Evolutionary conservation across 35 echinoderm and acorn worm genomes (phyloP).

Genomic region (Heliocidaris erythrogramma): DNA sequence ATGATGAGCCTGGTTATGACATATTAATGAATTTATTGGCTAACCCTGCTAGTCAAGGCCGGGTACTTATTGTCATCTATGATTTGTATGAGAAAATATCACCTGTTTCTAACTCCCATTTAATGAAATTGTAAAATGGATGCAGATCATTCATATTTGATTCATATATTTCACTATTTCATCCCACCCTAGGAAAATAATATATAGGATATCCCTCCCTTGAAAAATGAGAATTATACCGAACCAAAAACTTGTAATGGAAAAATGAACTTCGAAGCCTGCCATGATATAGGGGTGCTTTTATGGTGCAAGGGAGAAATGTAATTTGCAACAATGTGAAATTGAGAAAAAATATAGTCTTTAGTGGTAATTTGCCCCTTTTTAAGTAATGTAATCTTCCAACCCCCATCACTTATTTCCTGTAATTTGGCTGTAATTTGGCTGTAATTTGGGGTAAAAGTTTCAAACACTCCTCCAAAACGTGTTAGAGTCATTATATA

Average conservation of each 20-base stretch:
- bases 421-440: too few relatives aligned
- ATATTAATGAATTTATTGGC: slow-evolving; percentile 6
- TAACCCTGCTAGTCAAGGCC: not conserved
- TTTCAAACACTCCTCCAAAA: too few relatives aligned
- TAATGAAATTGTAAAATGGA: not conserved
- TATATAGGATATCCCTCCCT: not conserved
- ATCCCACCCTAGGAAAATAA: not conserved
- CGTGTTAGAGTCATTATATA: too few relatives aligned
- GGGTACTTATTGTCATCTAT: not conserved
- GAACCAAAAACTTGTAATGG: not conserved
- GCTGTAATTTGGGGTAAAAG: too few relatives aligned
- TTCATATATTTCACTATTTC: not conserved
- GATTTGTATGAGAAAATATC: not conserved
- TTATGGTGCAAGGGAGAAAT: too few relatives aligned
- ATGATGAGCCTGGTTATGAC: not conserved
- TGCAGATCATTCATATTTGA: not conserved
- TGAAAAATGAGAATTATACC: not conserved
- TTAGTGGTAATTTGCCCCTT: too few relatives aligned
- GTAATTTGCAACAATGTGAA: too few relatives aligned
- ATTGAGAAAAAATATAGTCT: too few relatives aligned
- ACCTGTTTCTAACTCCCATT: not conserved
- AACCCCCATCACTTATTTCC: too few relatives aligned
- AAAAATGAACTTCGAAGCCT: not conserved
- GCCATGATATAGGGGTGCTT: not conserved
- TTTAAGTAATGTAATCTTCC: too few relatives aligned